phyloP scores from a whole-genome alignment of 2,113 vertebrate species.

The Odobenus rosmarus region DNA sequence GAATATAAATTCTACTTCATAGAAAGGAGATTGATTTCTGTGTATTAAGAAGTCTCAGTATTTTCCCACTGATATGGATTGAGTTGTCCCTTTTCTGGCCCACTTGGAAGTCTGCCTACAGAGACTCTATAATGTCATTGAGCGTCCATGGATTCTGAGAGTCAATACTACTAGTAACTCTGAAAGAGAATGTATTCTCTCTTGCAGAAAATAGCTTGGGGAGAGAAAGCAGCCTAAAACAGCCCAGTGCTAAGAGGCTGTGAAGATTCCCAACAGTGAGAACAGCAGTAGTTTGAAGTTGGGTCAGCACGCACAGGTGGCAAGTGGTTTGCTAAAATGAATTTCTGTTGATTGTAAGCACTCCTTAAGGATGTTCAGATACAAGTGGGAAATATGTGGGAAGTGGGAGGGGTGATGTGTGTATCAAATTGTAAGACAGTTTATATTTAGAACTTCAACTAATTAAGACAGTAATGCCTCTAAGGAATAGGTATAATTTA shows the following conservation, averaged over 20 bases:
- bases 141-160: not conserved
- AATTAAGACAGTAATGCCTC: not conserved
- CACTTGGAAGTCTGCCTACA: not conserved
- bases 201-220: not conserved
- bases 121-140: not conserved
- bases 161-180: not conserved
- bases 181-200: not conserved
- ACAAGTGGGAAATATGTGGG: not conserved
- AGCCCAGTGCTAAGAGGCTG: not conserved
- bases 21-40: not conserved
- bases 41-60: not conserved
- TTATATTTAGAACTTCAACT: conserved; percentile 23
- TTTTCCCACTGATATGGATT: not conserved
- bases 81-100: not conserved
- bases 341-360: not conserved
- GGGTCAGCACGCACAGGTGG: not conserved
- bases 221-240: not conserved
- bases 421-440: not conserved
- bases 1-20: not conserved
- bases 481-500: not conserved
- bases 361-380: not conserved
- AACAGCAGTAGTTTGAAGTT: not conserved
- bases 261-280: not conserved
- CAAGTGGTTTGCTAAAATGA: not conserved
- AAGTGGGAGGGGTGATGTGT: not conserved